Conservation (phyloP, 1,140 invertebrate species). For the Apis florea region DNA sequence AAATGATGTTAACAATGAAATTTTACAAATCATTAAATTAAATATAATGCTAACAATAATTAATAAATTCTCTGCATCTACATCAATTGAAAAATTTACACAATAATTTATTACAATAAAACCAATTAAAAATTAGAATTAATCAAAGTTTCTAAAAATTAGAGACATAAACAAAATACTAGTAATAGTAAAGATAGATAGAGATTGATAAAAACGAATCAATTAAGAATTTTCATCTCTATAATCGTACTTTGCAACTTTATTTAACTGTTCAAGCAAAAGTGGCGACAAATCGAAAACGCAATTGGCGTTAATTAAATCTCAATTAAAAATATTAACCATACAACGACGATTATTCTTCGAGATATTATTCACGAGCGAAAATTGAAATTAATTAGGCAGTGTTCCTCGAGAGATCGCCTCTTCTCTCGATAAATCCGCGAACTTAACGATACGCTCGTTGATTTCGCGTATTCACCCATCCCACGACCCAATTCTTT, state of each 20-base stretch:
- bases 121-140: no score
- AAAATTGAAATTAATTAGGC: constrained; percentile 33
- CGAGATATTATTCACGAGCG: not conserved
- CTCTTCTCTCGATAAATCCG: not conserved
- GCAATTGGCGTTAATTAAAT: constrained; percentile 3
- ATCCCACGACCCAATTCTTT: constrained; percentile 30
- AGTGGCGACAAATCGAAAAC: not conserved
- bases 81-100: no score
- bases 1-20: no score
- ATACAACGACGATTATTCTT: not conserved
- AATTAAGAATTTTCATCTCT: not conserved
- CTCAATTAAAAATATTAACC: not conserved
- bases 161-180: no score
- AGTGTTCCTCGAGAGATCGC: not conserved
- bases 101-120: no score
- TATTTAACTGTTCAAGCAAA: not conserved
- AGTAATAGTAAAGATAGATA: no score
- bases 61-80: no score
- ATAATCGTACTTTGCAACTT: not conserved
- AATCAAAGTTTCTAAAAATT: no score
- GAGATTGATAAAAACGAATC: no score
- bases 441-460: constrained; percentile 24
- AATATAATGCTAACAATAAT: no score
- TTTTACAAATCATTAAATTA: no score
- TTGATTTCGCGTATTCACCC: constrained; percentile 18